Percentiles rank a stretch among this genome's conserved stretches.
Conservation (phyloP, 2,113 vertebrate species). For the Anolis sagrei region DNA sequence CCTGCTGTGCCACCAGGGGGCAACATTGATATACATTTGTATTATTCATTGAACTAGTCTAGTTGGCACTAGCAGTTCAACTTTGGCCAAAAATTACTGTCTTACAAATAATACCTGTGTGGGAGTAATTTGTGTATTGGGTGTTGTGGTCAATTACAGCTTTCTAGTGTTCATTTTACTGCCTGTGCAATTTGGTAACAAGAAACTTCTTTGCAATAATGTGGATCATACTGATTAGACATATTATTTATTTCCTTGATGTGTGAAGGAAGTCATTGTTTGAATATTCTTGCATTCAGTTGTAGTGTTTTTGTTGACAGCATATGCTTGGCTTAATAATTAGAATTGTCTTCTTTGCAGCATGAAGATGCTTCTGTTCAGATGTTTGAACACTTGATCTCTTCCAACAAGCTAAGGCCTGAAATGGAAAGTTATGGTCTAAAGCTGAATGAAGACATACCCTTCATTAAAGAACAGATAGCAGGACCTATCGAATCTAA, state of each 20-base stretch:
- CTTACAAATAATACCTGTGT: neutral
- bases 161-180: neutral
- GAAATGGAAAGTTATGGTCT: conserved; percentile 84
- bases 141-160: neutral
- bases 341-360: conserved; percentile 57
- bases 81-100: neutral
- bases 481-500: conserved; percentile 75
- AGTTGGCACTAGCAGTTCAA: no score
- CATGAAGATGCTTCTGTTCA: conserved; percentile 88
- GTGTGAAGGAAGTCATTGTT: neutral
- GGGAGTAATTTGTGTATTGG: neutral
- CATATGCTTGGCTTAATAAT: neutral
- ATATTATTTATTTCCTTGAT: neutral
- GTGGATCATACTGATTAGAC: neutral
- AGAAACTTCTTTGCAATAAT: neutral
- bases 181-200: neutral
- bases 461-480: conserved; percentile 94
- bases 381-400: conserved; percentile 93
- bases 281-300: neutral
- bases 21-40: no score
- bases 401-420: conserved; percentile 77
- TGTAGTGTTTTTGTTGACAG: neutral
- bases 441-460: conserved; percentile 83
- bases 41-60: no score
- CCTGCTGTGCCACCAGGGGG: no score